A percentile compares a stretch with the other conserved stretches of the same genome.
Evolutionary conservation across 2,888 invertebrate species (phyloP).

Genomic region (Hydropsyche betteni): DNA sequence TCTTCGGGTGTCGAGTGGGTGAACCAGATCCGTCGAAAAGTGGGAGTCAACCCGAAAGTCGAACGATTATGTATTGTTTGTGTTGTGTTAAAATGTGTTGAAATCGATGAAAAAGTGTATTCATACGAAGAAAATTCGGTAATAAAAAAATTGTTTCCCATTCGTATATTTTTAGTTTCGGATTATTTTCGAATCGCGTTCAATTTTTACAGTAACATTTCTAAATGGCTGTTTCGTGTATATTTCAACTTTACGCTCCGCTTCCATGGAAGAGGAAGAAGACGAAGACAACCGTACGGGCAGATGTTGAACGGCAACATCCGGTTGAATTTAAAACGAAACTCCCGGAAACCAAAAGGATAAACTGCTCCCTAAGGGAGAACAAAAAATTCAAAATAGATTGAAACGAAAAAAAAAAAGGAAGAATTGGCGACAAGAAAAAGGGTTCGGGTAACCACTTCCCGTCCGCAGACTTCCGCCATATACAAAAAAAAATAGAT

Average conservation of each 20-base stretch:
- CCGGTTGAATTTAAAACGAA: constrained; percentile 10
- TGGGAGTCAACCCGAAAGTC: constrained; percentile 20
- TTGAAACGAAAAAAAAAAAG: background rate
- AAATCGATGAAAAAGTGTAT: too few species aligned
- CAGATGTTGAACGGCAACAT: constrained; percentile 23
- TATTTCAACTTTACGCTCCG: constrained; percentile 9
- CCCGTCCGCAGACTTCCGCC: constrained; percentile 29
- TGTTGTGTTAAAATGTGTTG: too few species aligned
- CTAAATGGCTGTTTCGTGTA: background rate
- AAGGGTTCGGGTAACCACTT: constrained; percentile 26
- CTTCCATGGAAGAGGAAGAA: background rate
- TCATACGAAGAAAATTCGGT: background rate
- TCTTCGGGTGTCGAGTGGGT: background rate
- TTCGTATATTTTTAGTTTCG: background rate
- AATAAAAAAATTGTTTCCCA: background rate
- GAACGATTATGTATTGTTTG: background rate
- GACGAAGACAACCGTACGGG: background rate
- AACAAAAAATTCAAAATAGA: background rate
- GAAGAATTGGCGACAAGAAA: constrained; percentile 2
- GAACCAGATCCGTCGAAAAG: constrained; percentile 21
- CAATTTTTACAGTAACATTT: background rate
- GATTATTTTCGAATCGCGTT: background rate
- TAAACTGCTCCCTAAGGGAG: background rate
- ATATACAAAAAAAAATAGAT: too few species aligned
- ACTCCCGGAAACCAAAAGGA: constrained; percentile 23